These are phyloP conservation scores for Callimico goeldii DNA, from an alignment of 2,797 vertebrate species.

Conservation along the genomic window DNA sequence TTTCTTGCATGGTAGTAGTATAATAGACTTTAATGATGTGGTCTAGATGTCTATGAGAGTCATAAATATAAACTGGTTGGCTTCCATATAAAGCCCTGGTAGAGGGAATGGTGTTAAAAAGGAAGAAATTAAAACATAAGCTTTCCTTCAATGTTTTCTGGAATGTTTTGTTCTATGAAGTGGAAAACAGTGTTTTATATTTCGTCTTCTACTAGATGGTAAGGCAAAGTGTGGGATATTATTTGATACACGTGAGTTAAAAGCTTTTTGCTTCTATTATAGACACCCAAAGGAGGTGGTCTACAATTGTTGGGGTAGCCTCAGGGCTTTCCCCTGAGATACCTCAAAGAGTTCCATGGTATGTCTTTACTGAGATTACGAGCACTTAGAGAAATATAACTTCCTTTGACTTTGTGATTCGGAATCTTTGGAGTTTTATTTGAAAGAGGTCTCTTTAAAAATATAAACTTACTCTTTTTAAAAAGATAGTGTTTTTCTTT, in stretches of 20 bases:
- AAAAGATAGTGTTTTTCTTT: conserved; percentile 6
- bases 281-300: neutral
- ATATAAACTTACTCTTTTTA: neutral
- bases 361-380: neutral
- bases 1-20: neutral
- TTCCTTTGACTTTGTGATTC: conserved; percentile 44
- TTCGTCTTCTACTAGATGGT: neutral
- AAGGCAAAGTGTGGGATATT: neutral
- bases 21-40: conserved; percentile 58
- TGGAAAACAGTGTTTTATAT: conserved; percentile 35
- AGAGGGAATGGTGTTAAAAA: conserved; percentile 10
- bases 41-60: neutral
- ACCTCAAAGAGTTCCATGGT: neutral
- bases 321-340: neutral
- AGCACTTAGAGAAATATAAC: conserved; percentile 16
- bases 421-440: conserved; percentile 14
- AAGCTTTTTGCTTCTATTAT: neutral
- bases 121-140: conserved; percentile 36
- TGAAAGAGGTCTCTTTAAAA: conserved; percentile 31
- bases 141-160: conserved; percentile 54
- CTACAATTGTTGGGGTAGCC: neutral
- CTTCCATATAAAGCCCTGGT: conserved; percentile 38
- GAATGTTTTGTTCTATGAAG: conserved; percentile 35
- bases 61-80: conserved; percentile 53
- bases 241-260: conserved; percentile 11